A percentile compares a stretch with the other conserved stretches of the same genome.
Evolutionary conservation across 2,113 vertebrate genomes (phyloP).

Genomic region (Desmodus rotundus): DNA sequence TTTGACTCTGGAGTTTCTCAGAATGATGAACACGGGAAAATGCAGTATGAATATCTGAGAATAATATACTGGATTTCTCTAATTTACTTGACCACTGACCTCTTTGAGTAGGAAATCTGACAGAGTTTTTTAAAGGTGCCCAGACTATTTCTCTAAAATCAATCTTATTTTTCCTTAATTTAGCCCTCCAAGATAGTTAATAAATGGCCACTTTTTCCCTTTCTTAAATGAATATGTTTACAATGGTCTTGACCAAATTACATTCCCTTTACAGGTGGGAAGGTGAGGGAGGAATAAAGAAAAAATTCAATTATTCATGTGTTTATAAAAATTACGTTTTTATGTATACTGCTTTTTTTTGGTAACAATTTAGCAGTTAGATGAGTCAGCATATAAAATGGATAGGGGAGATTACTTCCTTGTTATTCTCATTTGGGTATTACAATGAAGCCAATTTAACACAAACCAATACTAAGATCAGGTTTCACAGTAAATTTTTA

Average conservation of each 20-base stretch:
- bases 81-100: neutral
- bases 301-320: neutral
- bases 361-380: neutral
- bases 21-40: neutral
- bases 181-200: neutral
- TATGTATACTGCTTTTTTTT: neutral
- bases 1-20: neutral
- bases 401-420: neutral
- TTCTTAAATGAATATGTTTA: neutral
- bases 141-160: neutral
- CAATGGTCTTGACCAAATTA: neutral
- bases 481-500: constrained; percentile 1
- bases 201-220: neutral
- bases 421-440: neutral
- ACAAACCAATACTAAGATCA: neutral
- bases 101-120: neutral
- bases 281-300: neutral
- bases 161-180: neutral
- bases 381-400: neutral
- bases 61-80: neutral
- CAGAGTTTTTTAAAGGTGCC: neutral
- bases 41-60: neutral
- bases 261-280: neutral
- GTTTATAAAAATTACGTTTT: neutral
- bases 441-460: neutral